These are phyloP conservation scores for Grallaria varia DNA, from an alignment of 2,113 vertebrate genomes.

Conservation along the genomic window DNA sequence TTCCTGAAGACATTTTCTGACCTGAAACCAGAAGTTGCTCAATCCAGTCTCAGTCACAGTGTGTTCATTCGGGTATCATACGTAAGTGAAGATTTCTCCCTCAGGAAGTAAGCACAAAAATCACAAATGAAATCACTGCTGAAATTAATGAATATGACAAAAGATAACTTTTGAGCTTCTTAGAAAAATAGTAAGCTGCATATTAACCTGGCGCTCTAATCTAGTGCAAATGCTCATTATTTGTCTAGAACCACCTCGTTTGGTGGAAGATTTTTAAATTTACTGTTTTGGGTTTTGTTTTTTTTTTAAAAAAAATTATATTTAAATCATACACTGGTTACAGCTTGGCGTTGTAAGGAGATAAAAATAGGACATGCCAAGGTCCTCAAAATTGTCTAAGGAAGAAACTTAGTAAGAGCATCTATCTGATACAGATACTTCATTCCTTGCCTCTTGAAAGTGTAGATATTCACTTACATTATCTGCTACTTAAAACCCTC, in stretches of 20 bases:
- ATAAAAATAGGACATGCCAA: not conserved
- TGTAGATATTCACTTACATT: not conserved
- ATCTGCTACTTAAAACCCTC: not conserved
- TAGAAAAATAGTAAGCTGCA: not conserved
- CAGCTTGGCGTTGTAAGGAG: not conserved
- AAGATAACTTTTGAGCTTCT: not conserved
- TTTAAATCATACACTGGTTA: not conserved
- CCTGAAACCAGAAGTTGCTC: not conserved
- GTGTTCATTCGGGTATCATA: not conserved
- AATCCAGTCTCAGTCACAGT: not conserved
- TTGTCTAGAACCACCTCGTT: not conserved
- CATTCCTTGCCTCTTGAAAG: not conserved
- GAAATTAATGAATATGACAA: not conserved
- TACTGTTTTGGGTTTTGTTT: too few relatives aligned
- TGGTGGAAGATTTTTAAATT: not conserved
- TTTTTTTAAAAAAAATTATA: not conserved
- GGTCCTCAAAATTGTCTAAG: not conserved
- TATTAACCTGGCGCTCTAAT: not conserved
- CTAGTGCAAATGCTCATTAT: not conserved
- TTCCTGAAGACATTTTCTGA: constrained; percentile 42
- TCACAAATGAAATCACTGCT: not conserved
- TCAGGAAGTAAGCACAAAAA: not conserved
- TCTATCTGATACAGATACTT: not conserved
- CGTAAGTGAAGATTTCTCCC: not conserved
- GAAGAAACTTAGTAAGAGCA: not conserved